Percentiles rank a stretch among this genome's conserved stretches.
phyloP scores from a whole-genome alignment of 1,140 invertebrate species.

The Stenopsyche tienmushanensis region DNA sequence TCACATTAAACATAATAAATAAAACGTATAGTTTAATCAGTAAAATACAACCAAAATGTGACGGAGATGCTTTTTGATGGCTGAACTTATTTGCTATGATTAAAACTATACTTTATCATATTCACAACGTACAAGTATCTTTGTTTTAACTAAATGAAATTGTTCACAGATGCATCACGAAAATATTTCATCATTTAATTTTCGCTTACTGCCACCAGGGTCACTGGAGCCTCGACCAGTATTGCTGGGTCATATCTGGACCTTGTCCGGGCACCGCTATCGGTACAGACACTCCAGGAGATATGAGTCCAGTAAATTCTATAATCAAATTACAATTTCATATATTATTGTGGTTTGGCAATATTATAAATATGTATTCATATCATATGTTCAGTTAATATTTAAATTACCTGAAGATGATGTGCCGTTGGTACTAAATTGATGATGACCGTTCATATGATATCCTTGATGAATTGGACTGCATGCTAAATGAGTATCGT shows the following conservation, averaged over 20 bases:
- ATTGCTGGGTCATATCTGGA: slow-evolving; percentile 66
- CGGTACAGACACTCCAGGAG: slow-evolving; percentile 88
- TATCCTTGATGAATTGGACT: slow-evolving; percentile 40
- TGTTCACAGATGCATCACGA: too few species aligned
- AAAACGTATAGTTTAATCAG: too few species aligned
- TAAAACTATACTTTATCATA: too few species aligned
- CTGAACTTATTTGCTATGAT: too few species aligned
- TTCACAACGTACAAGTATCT: too few species aligned
- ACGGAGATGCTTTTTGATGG: too few species aligned
- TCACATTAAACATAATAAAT: too few species aligned
- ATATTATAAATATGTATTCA: too few species aligned
- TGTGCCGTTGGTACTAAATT: slow-evolving; percentile 26
- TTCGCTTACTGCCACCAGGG: slow-evolving; percentile 55
- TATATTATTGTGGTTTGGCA: too few species aligned
- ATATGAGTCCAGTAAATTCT: slow-evolving; percentile 76
- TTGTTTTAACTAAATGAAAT: too few species aligned
- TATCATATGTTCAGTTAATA: too few species aligned
- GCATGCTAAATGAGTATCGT: slow-evolving; percentile 24
- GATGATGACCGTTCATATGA: slow-evolving; percentile 36
- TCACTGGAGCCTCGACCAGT: slow-evolving; percentile 93
- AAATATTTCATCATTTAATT: slow-evolving; percentile 25
- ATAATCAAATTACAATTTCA: slow-evolving; percentile 43
- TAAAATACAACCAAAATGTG: too few species aligned
- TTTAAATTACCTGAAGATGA: slow-evolving; percentile 34
- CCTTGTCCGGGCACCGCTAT: slow-evolving; percentile 87